Evolutionary conservation across 2,113 vertebrate genomes (phyloP).

Genomic region (Solea solea): DNA sequence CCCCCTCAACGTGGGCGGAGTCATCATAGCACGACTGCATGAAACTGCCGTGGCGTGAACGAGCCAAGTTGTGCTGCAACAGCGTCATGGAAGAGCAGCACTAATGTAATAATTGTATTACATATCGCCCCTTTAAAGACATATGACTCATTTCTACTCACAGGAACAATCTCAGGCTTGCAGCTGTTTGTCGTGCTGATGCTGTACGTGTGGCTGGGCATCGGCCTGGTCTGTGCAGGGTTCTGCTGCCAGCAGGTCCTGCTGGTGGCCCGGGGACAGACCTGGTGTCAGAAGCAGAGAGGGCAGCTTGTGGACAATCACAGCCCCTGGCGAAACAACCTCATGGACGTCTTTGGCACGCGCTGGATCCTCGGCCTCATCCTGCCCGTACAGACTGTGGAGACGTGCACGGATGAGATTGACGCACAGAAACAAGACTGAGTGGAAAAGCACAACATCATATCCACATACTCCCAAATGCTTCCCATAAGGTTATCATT

Average conservation of each 20-base stretch:
- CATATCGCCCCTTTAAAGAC: too few species aligned
- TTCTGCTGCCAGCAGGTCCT: slow-evolving; percentile 98
- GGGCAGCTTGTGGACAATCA: slow-evolving; percentile 81
- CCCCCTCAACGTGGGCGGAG: too few species aligned
- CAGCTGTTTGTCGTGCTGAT: slow-evolving; percentile 97
- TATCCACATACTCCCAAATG: slow-evolving; percentile 17
- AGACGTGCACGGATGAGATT: slow-evolving; percentile 69
- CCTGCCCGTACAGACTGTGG: slow-evolving; percentile 88
- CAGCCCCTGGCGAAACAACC: slow-evolving; percentile 89
- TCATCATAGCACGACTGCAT: too few species aligned
- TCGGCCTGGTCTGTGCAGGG: slow-evolving; percentile 93
- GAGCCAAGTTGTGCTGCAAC: too few species aligned
- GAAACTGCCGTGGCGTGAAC: too few species aligned
- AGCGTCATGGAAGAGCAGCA: too few species aligned
- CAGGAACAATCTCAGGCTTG: slow-evolving; percentile 92
- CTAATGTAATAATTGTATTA: too few species aligned
- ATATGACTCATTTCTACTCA: neutral
- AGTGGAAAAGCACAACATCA: slow-evolving; percentile 12
- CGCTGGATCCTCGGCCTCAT: slow-evolving; percentile 92
- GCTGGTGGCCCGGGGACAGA: slow-evolving; percentile 92
- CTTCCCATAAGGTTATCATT: slow-evolving; percentile 7
- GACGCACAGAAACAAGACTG: slow-evolving; percentile 74
- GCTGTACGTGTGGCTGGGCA: slow-evolving; percentile 97
- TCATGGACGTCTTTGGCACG: slow-evolving; percentile 93
- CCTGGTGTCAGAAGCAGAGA: slow-evolving; percentile 90